A percentile compares a stretch with the other conserved stretches of the same genome.
Evolutionary conservation across 92 coral and sea anemone species (phyloP).

Genomic region (Virgularia gustaviana): DNA sequence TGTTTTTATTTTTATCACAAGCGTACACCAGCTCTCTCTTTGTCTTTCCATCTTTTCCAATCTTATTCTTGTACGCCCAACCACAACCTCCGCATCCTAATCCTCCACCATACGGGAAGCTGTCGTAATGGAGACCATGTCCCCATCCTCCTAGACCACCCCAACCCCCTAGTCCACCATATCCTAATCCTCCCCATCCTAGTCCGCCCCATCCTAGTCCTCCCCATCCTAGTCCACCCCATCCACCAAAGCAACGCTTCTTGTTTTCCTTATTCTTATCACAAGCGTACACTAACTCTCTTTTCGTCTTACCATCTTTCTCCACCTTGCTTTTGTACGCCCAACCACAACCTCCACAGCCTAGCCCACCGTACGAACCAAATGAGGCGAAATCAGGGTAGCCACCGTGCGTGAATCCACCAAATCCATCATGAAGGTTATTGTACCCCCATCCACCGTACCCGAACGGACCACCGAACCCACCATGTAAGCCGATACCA

Average conservation of each 20-base stretch:
- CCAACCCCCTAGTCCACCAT: not conserved
- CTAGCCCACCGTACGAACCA: slow-evolving; percentile 43
- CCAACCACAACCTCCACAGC: slow-evolving; percentile 50
- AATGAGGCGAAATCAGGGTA: slow-evolving; percentile 53
- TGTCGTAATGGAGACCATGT: slow-evolving; percentile 22
- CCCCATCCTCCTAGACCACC: slow-evolving; percentile 6
- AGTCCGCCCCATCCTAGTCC: slow-evolving; percentile 43
- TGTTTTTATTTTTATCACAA: not conserved
- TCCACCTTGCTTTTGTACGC: slow-evolving; percentile 44
- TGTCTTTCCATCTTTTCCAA: slow-evolving; percentile 32
- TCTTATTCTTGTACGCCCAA: slow-evolving; percentile 37
- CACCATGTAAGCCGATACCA: slow-evolving; percentile 54
- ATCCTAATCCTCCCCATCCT: slow-evolving; percentile 38
- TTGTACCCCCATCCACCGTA: slow-evolving; percentile 69
- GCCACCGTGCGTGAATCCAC: slow-evolving; percentile 60
- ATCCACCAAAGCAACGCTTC: slow-evolving; percentile 36
- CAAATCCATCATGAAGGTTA: slow-evolving; percentile 58
- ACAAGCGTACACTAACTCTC: slow-evolving; percentile 14
- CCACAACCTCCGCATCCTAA: slow-evolving; percentile 34
- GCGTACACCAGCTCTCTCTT: slow-evolving; percentile 24
- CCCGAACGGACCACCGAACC: slow-evolving; percentile 39
- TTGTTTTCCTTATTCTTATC: not conserved
- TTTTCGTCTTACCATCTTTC: slow-evolving; percentile 15
- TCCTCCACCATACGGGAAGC: too few species aligned
- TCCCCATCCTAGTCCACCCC: slow-evolving; percentile 43